A percentile compares a stretch with the other conserved stretches of the same genome.
Evolutionary conservation across 2,113 vertebrate species (phyloP).

Genomic region (Colius striatus): DNA sequence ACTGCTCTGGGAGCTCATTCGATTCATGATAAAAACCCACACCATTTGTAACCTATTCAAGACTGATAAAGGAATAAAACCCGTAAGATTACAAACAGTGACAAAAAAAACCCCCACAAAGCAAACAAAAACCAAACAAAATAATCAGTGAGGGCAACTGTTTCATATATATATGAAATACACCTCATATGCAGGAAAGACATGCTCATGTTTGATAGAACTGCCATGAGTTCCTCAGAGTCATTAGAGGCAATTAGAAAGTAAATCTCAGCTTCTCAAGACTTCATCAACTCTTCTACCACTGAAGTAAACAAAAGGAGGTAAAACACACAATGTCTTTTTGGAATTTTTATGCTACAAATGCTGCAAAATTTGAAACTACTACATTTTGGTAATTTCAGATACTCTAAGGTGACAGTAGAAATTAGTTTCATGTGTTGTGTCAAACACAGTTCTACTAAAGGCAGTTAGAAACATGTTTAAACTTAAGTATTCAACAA

Average conservation of each 20-base stretch:
- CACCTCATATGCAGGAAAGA: not conserved
- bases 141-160: not conserved
- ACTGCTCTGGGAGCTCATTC: conserved; percentile 88
- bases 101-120: not conserved
- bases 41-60: conserved; percentile 81
- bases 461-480: not conserved
- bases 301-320: not conserved
- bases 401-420: not conserved
- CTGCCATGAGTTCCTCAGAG: not conserved
- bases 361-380: not conserved
- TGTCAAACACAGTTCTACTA: not conserved
- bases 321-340: not conserved
- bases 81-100: not conserved
- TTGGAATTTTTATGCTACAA: not conserved
- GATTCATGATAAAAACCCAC: conserved; percentile 92
- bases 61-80: not conserved
- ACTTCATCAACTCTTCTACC: not conserved
- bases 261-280: not conserved
- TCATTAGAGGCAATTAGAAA: not conserved
- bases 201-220: not conserved
- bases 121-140: not conserved
- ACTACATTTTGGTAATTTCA: not conserved
- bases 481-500: not conserved
- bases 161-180: not conserved
- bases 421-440: not conserved